phyloP scores from a whole-genome alignment of 2,888 invertebrate genomes.

The Pristionchus arcanus region DNA sequence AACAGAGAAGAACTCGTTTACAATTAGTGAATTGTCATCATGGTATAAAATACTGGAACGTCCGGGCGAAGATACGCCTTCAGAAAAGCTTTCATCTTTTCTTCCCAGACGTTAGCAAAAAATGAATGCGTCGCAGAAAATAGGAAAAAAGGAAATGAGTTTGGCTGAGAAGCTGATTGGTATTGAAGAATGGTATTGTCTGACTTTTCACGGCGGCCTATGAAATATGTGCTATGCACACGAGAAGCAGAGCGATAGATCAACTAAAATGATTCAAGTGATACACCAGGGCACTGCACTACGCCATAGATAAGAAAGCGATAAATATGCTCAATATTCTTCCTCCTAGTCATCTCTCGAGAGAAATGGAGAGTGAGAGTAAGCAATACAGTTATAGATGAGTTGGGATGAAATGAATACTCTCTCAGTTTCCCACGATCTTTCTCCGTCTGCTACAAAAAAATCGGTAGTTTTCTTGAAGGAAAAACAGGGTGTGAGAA shows the following conservation, averaged over 20 bases:
- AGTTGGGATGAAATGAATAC: background rate
- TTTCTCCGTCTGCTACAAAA: background rate
- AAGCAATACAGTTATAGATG: constrained; percentile 8
- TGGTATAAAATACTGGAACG: too few relatives aligned
- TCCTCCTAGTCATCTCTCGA: background rate
- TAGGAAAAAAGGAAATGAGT: background rate
- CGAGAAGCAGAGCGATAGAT: background rate
- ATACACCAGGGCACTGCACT: background rate
- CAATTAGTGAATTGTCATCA: too few relatives aligned
- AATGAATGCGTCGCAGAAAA: background rate
- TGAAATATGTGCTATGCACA: background rate
- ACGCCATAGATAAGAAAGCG: background rate
- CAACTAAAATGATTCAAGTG: background rate
- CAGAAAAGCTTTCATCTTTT: too few relatives aligned
- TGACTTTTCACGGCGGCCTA: background rate
- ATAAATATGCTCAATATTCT: background rate
- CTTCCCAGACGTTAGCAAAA: background rate
- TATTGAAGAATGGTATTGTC: background rate
- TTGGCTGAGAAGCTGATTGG: background rate
- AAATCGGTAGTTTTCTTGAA: background rate
- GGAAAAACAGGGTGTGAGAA: background rate
- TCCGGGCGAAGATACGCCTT: background rate
- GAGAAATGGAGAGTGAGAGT: background rate
- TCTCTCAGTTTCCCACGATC: background rate
- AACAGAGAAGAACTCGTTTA: too few relatives aligned